Base-by-base conservation (phyloP, 2,113 vertebrate genomes). In the Microcebus ravelobensis region DNA sequence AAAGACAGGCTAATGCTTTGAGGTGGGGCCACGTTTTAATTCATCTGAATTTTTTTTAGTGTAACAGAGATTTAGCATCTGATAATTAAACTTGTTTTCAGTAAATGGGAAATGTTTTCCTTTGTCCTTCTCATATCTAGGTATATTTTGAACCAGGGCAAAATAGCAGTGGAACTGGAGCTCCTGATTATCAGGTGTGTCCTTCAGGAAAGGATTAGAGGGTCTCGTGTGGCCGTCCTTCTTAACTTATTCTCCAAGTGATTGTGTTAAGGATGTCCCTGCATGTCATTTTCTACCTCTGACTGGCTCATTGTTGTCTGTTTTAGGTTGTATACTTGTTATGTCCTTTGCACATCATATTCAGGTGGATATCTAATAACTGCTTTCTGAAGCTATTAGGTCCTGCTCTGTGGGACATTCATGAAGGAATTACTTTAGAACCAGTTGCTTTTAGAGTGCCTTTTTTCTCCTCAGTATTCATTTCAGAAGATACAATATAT, bases 171-270 rank as follows among this genome's bases (percentile, higher is more conserved):
- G 23, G n/a, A 25, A 8, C 10, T 12, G 18, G 81, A 81, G n/a
- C n/a, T n/a, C 7, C 39, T 10, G n/a, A 61, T 65, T 65, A 5
- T 34, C 52, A 55, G 57, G 13, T 23, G 18, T 2, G 4, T 87
- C 61, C 48, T 52, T 36, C 45, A 76, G 59, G 82, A 91, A 82
- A 61, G 82, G 14, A 17, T 39, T 29, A n/a, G 11, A 65, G 65
- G 34, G 45, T 23, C 4, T 23, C 4, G 0, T 1, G 12, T 31
- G 2, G 8, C 23, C 27, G 15, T 59, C 9, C 34, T 55, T 70
- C 31, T 55, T 21, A 80, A 68, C 61, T 74, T 59, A 39, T 2
- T 52, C 29, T 91, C 12, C 29, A 14, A 1, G 6, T 31, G 45
- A 23, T 50, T 20, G 7, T 48, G 61, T 63, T 57, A 14, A 31